Evolutionary conservation across 2,888 invertebrate genomes (phyloP), one percentile per base, ranked within the genome.

Genomic region (Xylophagus ater): DNA sequence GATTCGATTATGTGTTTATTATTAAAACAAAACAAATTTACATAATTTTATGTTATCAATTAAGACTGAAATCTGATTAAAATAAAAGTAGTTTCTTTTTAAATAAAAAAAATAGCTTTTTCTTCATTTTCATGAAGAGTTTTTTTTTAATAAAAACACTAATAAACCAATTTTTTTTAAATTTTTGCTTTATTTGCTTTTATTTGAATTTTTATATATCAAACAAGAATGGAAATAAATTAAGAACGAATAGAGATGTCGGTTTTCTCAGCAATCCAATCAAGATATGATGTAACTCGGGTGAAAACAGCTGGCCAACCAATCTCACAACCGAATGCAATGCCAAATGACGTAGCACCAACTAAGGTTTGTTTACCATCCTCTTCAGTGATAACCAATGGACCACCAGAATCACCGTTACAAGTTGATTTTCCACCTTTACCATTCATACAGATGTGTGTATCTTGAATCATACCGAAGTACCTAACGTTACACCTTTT

Each of bases 331-430:
- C 60, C 60, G 3, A 31, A 18, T 3, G 38, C 24, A 20, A 34
- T 35, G 13, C 62, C 64, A 36, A 60, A 61, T 3, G 62, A 63
- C 5, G 58, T 62, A 17, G 63, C 46, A 1, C 62, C 62, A 21
- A 62, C 53, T 6, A 62, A 50, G 8, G 59, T 51, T 3, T n/a
- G n/a, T n/a, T n/a, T n/a, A n/a, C n/a, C n/a, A n/a, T n/a, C n/a
- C n/a, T n/a, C n/a, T n/a, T n/a, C n/a, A n/a, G n/a, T n/a, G n/a
- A n/a, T n/a, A n/a, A n/a, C n/a, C n/a, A n/a, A n/a, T n/a, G n/a
- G n/a, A n/a, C n/a, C n/a, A n/a, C n/a, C n/a, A n/a, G n/a, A n/a
- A n/a, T n/a, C n/a, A n/a, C n/a, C n/a, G n/a, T n/a, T n/a, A n/a
- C n/a, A n/a, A n/a, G n/a, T n/a, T n/a, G n/a, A n/a, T n/a, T n/a